A percentile compares a stretch with the other conserved stretches of the same genome.
phyloP scores from a whole-genome alignment of 2,113 vertebrate species.

The Antennarius striatus region DNA sequence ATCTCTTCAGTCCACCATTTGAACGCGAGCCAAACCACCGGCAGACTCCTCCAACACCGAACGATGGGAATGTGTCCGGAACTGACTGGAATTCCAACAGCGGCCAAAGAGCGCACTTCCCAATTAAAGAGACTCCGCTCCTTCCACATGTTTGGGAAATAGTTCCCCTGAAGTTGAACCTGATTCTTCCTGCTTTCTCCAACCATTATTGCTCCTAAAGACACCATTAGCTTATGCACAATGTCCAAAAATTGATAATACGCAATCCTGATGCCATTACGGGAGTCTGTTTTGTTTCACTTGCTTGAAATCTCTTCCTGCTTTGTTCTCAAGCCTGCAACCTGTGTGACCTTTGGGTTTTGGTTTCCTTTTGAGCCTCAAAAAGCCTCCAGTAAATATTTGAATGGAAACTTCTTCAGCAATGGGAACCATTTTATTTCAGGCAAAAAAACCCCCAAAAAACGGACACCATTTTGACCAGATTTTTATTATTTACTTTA shows the following conservation, averaged over 20 bases:
- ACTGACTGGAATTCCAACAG: constrained; percentile 39
- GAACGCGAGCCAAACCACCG: constrained; percentile 42
- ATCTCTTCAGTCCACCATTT: constrained; percentile 28
- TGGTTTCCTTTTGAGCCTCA: not conserved
- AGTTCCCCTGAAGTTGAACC: constrained; percentile 14
- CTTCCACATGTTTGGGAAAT: constrained; percentile 21
- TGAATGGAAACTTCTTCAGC: constrained; percentile 21
- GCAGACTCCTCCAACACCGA: constrained; percentile 50
- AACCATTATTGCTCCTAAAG: constrained; percentile 1
- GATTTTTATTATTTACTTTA: too few relatives aligned
- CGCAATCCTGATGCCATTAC: constrained; percentile 5
- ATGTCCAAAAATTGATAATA: constrained; percentile 21
- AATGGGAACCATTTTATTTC: constrained; percentile 12
- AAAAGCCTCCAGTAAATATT: constrained; percentile 43
- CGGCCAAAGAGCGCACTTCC: constrained; percentile 25
- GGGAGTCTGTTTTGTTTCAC: constrained; percentile 38
- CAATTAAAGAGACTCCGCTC: constrained; percentile 50
- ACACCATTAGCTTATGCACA: not conserved
- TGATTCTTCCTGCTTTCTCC: constrained; percentile 2
- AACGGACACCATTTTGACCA: too few relatives aligned
- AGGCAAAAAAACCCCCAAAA: not conserved
- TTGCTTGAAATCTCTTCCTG: constrained; percentile 9
- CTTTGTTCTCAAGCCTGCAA: constrained; percentile 23
- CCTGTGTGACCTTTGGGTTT: constrained; percentile 17
- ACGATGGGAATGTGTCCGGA: constrained; percentile 49